These are phyloP conservation scores for Ahaetulla prasina DNA, from an alignment of 2,113 vertebrate species.

Conservation along the genomic window DNA sequence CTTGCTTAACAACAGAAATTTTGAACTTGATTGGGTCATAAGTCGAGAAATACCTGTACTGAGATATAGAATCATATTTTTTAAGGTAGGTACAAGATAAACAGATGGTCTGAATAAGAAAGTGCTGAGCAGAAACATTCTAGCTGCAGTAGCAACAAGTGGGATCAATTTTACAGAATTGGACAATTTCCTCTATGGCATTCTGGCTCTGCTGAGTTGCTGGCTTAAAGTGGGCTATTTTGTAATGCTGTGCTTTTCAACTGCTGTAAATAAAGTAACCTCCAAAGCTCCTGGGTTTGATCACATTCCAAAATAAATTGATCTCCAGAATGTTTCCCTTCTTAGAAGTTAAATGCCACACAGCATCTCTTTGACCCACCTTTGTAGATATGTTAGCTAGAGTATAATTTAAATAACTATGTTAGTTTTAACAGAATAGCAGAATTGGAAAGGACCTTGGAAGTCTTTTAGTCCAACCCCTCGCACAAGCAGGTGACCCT, in stretches of 20 bases:
- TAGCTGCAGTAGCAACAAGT: not conserved
- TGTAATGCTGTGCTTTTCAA: not conserved
- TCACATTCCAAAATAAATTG: not conserved
- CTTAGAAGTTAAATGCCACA: not conserved
- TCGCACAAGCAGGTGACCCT: not conserved
- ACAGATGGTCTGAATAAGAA: not conserved
- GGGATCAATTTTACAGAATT: not conserved
- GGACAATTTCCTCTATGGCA: not conserved
- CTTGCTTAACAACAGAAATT: not conserved
- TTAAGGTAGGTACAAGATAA: not conserved
- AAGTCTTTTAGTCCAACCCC: not conserved
- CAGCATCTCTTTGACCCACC: conserved; percentile 10
- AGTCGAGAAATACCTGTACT: not conserved
- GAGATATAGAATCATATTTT: not conserved
- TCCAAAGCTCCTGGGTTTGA: not conserved
- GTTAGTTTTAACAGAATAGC: not conserved
- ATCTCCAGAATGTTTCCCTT: not conserved
- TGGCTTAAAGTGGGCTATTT: not conserved
- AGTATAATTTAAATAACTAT: not conserved
- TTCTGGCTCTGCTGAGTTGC: not conserved
- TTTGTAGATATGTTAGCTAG: conserved; percentile 18
- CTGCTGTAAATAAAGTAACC: not conserved
- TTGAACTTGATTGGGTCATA: not conserved
- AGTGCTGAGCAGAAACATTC: not conserved
- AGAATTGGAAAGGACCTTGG: not conserved